Conservation (phyloP, 92 coral and sea anemone species). For the Desmophyllum pertusum region DNA sequence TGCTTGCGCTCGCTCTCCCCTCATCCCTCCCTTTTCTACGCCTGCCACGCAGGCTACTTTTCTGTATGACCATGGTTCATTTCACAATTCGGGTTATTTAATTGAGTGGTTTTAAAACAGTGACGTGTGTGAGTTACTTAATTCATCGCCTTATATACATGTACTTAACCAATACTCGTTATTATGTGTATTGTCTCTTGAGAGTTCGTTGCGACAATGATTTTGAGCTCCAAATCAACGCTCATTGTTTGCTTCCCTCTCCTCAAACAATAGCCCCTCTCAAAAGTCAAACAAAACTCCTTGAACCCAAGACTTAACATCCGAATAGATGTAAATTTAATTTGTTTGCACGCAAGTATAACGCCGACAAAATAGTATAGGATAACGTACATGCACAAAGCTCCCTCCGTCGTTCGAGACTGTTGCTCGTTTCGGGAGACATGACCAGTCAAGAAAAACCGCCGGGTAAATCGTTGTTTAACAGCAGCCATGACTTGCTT, state of each 20-base stretch:
- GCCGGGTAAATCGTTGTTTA: constrained; percentile 31
- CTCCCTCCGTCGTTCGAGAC: background rate
- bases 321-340: constrained; percentile 10
- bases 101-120: background rate
- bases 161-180: background rate
- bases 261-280: constrained; percentile 11
- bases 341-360: constrained; percentile 18
- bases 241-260: constrained; percentile 22
- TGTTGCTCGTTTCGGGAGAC: background rate
- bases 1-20: too few species aligned
- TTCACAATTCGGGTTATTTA: background rate
- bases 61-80: too few species aligned
- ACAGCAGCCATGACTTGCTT: constrained; percentile 63
- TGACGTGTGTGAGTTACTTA: background rate
- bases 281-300: background rate
- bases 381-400: background rate
- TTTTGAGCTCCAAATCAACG: background rate
- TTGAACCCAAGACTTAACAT: background rate
- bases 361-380: background rate
- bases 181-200: constrained; percentile 15
- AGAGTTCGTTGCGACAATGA: background rate
- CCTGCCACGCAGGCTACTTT: too few species aligned
- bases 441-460: constrained; percentile 28
- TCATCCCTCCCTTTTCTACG: too few species aligned
- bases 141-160: too few species aligned